Conservation (phyloP, 2,113 vertebrate species). For the Ochotona curzoniae region DNA sequence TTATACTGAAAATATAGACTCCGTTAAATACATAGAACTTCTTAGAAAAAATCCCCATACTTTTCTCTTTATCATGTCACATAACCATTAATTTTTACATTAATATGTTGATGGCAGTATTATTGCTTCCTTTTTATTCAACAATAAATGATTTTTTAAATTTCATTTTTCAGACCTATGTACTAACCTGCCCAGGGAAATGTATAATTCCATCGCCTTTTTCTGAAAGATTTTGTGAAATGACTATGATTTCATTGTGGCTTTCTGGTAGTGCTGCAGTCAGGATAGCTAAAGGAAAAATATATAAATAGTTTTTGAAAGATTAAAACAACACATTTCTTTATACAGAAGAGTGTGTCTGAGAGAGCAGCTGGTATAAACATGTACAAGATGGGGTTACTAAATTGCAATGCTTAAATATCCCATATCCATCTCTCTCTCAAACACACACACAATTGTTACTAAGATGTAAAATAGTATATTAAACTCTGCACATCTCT, state of each 20-base stretch:
- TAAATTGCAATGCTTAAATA: slow-evolving; percentile 56
- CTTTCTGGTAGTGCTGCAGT: background rate
- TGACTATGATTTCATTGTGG: background rate
- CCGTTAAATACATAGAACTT: slow-evolving; percentile 27
- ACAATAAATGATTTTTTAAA: slow-evolving; percentile 22
- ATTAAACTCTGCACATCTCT: slow-evolving; percentile 40
- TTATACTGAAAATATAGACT: background rate
- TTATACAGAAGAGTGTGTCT: background rate
- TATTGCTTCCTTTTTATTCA: background rate
- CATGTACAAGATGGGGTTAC: background rate
- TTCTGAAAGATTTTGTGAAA: slow-evolving; percentile 30
- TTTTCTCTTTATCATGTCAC: slow-evolving; percentile 31
- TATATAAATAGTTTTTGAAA: background rate
- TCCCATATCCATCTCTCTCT: background rate
- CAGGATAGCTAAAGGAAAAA: slow-evolving; percentile 26
- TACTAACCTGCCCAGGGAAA: background rate
- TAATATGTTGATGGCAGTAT: background rate
- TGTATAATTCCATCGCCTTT: slow-evolving; percentile 1
- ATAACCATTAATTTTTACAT: background rate
- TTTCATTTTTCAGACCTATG: background rate
- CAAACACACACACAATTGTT: slow-evolving; percentile 44
- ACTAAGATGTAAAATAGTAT: slow-evolving; percentile 54
- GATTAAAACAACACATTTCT: background rate
- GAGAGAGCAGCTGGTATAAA: slow-evolving; percentile 6
- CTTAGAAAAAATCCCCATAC: background rate